Base-by-base conservation (phyloP, 2,113 vertebrate genomes). In the Bettongia penicillata region DNA sequence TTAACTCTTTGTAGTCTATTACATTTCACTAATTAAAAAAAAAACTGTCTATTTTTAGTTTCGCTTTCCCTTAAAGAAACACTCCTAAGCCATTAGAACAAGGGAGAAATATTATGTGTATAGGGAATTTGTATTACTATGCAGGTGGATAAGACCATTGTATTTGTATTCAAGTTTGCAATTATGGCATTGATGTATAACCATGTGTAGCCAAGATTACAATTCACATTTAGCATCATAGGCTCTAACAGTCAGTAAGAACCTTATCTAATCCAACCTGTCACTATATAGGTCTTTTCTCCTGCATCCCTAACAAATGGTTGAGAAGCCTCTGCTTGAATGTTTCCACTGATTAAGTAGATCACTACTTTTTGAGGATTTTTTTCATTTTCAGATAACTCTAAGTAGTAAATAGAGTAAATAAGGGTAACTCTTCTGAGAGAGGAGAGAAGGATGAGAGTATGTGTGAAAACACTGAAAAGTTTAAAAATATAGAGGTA, bases 91-190 rank as follows among this genome's bases (percentile, higher is more conserved):
- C 4, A 14, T 0, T 2, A 43, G 55, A 47, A 23, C 10, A 89
- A 37, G 22, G 28, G 25, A 5, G 7, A 28, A 23, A 37, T 7
- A 43, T 14, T 24, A 9, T 14, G 10, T 22, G 51, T 25, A 24
- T 3, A 8, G 37, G 51, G 1, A 50, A 31, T 2, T 1, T n/a
- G 2, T 52, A 6, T 1, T 26, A 3, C 23, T 28, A 26, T 11
- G 10, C 6, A 23, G 26, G 5, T 12, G 0, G 51, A 37, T 28
- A 43, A 31, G 52, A 53, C 10, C 9, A 19, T 77, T 37, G 37
- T 77, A 77, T 77, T 77, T n/a, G 19, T 19, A n/a, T 77, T 77
- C 5, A 77, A 8, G 37, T n/a, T 77, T 77, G 31, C 12, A n/a
- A n/a, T 19, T n/a, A 37, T n/a, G 37, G 14, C 61, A 19, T 77